Conservation (phyloP, 2,113 vertebrate genomes). For the Rhinolophus ferrumequinum region DNA sequence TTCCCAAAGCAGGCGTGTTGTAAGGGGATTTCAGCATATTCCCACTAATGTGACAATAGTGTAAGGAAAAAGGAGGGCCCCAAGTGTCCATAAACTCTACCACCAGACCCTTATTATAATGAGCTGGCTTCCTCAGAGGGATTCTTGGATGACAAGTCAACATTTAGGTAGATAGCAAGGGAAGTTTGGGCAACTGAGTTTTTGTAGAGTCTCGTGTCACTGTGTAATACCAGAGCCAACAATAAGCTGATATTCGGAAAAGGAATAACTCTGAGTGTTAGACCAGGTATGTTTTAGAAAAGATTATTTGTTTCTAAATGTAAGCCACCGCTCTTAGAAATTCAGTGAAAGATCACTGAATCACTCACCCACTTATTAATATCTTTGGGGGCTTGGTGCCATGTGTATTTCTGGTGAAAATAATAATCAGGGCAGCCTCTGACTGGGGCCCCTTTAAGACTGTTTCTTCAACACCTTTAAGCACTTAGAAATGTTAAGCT, state of each 20-base stretch:
- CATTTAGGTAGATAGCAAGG: not conserved
- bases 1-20: not conserved
- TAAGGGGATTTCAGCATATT: not conserved
- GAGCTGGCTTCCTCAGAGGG: not conserved
- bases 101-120: not conserved
- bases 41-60: not conserved
- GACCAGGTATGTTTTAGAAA: conserved; percentile 74
- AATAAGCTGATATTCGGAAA: conserved; percentile 64
- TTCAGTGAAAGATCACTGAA: not conserved
- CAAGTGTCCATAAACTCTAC: not conserved
- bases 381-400: not conserved
- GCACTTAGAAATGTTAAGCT: not conserved
- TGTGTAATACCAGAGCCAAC: not conserved
- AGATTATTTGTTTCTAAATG: conserved; percentile 12
- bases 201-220: conserved; percentile 54
- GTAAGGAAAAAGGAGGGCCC: not conserved
- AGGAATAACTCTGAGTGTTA: conserved; percentile 67
- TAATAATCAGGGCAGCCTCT: not conserved
- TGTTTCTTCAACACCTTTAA: not conserved
- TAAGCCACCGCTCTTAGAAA: not conserved
- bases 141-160: not conserved
- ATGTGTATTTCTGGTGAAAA: not conserved
- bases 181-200: not conserved
- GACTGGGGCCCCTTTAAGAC: not conserved
- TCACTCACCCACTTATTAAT: not conserved